A percentile compares a stretch with the other conserved stretches of the same genome.
phyloP scores from a whole-genome alignment of 2,888 invertebrate species.

The Argyresthia albistria region DNA sequence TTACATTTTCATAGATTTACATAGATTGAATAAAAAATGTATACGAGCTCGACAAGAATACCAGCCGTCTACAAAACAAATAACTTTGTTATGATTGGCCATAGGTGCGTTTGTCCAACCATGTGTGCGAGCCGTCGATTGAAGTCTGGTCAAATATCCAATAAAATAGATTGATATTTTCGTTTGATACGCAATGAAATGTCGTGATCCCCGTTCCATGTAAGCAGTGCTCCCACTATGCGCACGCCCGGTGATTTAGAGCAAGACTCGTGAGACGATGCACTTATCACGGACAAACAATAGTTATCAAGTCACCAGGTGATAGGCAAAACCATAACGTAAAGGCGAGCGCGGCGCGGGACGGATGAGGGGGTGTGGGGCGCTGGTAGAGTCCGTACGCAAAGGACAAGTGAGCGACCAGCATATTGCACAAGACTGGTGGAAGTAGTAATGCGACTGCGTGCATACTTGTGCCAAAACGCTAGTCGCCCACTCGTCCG shows the following conservation, averaged over 20 bases:
- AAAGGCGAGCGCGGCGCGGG: slow-evolving; percentile 40
- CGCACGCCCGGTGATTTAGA: slow-evolving; percentile 56
- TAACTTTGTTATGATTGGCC: too few relatives aligned
- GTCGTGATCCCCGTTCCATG: slow-evolving; percentile 52
- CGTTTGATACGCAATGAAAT: too few relatives aligned
- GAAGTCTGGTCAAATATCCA: slow-evolving; percentile 16
- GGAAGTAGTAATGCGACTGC: neutral
- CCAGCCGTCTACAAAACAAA: too few relatives aligned
- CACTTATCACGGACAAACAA: slow-evolving; percentile 40
- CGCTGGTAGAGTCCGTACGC: slow-evolving; percentile 9
- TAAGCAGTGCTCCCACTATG: slow-evolving; percentile 62
- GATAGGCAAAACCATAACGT: slow-evolving; percentile 54
- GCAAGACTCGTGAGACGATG: slow-evolving; percentile 44
- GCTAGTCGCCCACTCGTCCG: neutral
- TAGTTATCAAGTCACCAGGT: slow-evolving; percentile 51
- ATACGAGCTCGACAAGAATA: too few relatives aligned
- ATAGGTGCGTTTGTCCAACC: too few relatives aligned
- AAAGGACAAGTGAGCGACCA: too few relatives aligned
- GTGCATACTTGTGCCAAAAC: slow-evolving; percentile 8
- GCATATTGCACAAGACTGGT: too few relatives aligned
- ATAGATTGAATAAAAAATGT: too few relatives aligned
- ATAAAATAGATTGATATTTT: slow-evolving; percentile 13
- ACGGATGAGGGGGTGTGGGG: slow-evolving; percentile 2
- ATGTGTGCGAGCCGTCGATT: too few relatives aligned
- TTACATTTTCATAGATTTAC: too few relatives aligned